Conservation (phyloP, 2,797 vertebrate genomes). For the Typhlichthys eigenmanni region DNA sequence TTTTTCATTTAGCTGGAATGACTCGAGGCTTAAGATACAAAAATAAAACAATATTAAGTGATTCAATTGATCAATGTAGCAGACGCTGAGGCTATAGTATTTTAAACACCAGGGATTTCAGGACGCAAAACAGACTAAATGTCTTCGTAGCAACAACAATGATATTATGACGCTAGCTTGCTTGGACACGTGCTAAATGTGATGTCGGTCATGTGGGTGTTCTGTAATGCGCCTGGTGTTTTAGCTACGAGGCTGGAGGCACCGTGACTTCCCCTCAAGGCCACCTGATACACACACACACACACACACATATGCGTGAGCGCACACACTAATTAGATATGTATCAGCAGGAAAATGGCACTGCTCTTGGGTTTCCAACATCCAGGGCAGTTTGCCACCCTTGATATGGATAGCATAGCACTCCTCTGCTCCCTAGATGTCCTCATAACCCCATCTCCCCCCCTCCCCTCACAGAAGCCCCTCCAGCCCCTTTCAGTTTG, state of each 20-base stretch:
- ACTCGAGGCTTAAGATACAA: conserved; percentile 1
- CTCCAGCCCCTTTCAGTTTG: conserved; percentile 45
- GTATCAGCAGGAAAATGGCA: conserved; percentile 40
- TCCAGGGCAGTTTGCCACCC: conserved; percentile 64
- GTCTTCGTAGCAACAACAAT: too few species aligned
- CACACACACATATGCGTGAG: conserved; percentile 16
- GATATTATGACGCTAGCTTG: too few species aligned
- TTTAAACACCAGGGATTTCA: not conserved
- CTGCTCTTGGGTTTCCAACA: conserved; percentile 47
- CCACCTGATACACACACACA: not conserved
- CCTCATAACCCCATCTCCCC: not conserved
- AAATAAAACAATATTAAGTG: conserved; percentile 1
- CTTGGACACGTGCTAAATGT: conserved; percentile 12
- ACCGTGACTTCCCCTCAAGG: not conserved
- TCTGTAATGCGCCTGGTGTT: conserved; percentile 13
- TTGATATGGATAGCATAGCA: conserved; percentile 52
- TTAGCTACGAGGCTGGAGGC: not conserved
- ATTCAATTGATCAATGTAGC: conserved; percentile 25
- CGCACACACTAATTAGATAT: conserved; percentile 24
- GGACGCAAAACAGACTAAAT: too few species aligned
- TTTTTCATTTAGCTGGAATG: too few species aligned
- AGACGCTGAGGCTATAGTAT: conserved; percentile 1
- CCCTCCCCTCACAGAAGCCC: not conserved
- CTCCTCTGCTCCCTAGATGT: conserved; percentile 1
- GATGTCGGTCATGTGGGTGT: conserved; percentile 35